Conservation (phyloP, 2,797 vertebrate genomes). For the Thripadectes ignobilis region DNA sequence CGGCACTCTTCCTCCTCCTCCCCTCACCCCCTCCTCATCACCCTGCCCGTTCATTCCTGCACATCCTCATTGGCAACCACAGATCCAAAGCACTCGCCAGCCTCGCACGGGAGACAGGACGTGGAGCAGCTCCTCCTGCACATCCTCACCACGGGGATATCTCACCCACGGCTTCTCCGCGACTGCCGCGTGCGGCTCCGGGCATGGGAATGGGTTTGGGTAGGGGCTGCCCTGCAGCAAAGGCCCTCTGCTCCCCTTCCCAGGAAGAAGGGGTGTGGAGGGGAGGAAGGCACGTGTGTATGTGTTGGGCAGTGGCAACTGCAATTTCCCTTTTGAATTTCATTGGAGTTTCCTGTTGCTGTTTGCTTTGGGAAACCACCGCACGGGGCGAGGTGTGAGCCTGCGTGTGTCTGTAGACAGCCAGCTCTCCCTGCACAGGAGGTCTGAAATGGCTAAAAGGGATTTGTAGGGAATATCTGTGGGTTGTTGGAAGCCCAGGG, state of each 20-base stretch:
- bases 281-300: conserved; percentile 21
- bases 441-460: not conserved
- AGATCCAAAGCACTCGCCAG: not conserved
- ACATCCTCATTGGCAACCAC: conserved; percentile 17
- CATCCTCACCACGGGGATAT: not conserved
- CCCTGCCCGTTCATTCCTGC: conserved; percentile 26
- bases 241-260: not conserved
- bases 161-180: not conserved
- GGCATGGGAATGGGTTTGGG: not conserved
- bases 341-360: conserved; percentile 53
- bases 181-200: not conserved
- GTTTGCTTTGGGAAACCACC: conserved; percentile 43
- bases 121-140: conserved; percentile 5
- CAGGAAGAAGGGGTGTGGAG: not conserved
- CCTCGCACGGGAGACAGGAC: conserved; percentile 16
- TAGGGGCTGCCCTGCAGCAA: not conserved
- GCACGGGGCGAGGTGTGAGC: not conserved
- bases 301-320: conserved; percentile 33
- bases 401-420: not conserved
- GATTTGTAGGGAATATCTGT: not conserved
- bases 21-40: conserved; percentile 19
- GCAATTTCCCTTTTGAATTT: conserved; percentile 42
- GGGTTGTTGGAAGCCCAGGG: not conserved
- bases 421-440: not conserved
- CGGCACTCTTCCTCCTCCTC: not conserved